A percentile compares a stretch with the other conserved stretches of the same genome.
These are phyloP conservation scores for Naja naja DNA, from an alignment of 2,113 vertebrate species.

Conservation along the genomic window DNA sequence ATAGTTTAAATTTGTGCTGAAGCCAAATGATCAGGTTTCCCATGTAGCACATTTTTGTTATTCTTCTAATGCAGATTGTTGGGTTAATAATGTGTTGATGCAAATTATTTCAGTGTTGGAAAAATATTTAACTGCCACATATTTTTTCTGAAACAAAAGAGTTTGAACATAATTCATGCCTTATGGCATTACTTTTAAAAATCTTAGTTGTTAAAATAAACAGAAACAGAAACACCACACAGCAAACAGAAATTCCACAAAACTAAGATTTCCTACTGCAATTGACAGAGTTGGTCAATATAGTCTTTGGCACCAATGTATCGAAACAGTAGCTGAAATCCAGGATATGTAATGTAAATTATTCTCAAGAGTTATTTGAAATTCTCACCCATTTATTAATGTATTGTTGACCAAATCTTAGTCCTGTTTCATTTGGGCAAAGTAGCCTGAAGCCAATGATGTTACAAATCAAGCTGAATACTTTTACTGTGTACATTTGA, in stretches of 20 bases:
- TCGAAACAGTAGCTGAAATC: not conserved
- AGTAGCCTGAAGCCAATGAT: not conserved
- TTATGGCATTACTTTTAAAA: constrained; percentile 62
- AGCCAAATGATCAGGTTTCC: not conserved
- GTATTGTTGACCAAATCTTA: not conserved
- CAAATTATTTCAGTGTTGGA: constrained; percentile 24
- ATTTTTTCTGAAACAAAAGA: constrained; percentile 60
- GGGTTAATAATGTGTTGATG: constrained; percentile 32
- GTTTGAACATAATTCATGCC: constrained; percentile 51
- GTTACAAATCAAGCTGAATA: not conserved
- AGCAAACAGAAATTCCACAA: constrained; percentile 28
- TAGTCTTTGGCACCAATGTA: constrained; percentile 9
- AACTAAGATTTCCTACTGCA: constrained; percentile 21
- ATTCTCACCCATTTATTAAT: not conserved
- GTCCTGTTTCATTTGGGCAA: not conserved
- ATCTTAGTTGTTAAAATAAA: constrained; percentile 50
- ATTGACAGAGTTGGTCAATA: constrained; percentile 21
- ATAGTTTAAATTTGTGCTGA: not conserved
- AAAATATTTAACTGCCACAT: constrained; percentile 38
- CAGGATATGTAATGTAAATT: fast-evolving
- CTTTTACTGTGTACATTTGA: not conserved
- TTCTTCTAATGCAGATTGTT: constrained; percentile 7
- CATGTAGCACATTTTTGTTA: not conserved
- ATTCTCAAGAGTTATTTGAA: not conserved
- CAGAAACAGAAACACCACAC: constrained; percentile 44